Conservation (phyloP, 1,140 invertebrate genomes). For the Lordiphosa clarofinis region DNA sequence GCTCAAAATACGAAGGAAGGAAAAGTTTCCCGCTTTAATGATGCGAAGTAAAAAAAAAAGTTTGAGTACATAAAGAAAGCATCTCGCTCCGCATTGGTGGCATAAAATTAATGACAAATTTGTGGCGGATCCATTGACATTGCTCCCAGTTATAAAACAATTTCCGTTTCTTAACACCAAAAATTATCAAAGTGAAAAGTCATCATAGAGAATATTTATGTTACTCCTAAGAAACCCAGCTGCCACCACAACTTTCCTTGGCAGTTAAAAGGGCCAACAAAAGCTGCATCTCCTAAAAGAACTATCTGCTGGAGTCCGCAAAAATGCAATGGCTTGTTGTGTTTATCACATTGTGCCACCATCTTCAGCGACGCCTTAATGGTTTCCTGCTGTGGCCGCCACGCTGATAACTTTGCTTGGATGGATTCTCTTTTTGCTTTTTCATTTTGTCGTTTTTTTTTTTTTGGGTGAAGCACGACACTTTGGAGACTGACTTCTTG, state of each 20-base stretch:
- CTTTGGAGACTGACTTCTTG: constrained; percentile 12
- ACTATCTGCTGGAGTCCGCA: constrained; percentile 8
- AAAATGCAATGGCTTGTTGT: constrained; percentile 8
- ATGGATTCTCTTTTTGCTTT: background rate
- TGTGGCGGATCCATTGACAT: constrained; percentile 7
- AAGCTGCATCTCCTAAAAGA: constrained; percentile 17
- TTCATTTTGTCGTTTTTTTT: too few relatives aligned
- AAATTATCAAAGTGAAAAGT: background rate
- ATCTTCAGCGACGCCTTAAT: constrained; percentile 10
- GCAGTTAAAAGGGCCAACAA: constrained; percentile 11
- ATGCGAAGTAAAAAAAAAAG: constrained; percentile 25
- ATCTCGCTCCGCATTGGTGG: constrained; percentile 6
- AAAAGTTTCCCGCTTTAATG: constrained; percentile 26
- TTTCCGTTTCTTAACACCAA: constrained; percentile 2
- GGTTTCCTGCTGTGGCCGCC: constrained; percentile 9
- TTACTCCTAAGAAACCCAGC: background rate
- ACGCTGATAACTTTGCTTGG: background rate
- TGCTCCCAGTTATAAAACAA: constrained; percentile 8
- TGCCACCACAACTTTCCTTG: constrained; percentile 13
- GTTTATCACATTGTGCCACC: constrained; percentile 3
- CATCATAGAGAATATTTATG: too few relatives aligned
- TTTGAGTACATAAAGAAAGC: constrained; percentile 1
- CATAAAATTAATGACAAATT: constrained; percentile 20
- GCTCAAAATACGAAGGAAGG: constrained; percentile 8
- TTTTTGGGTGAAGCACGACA: constrained; percentile 1